Base-by-base conservation (phyloP, 2,797 vertebrate genomes). In the Hydrolagus colliei region DNA sequence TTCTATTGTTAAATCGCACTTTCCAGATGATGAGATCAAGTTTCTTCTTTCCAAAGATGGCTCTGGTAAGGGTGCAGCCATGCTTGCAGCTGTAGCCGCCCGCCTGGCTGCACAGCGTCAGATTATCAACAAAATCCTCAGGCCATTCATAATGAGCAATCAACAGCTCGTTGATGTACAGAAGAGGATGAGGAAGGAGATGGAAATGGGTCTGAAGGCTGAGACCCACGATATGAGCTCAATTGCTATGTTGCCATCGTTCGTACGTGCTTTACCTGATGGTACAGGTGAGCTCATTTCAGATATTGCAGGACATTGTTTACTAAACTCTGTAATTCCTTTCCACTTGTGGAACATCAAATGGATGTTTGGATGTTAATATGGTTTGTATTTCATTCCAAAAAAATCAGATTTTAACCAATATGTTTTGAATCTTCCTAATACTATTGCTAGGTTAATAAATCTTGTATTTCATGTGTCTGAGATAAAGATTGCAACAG, bases 11-110 rank as follows among this genome's bases (percentile, higher is more conserved):
- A 87, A 10, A 86, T 74, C 88, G 65, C 91, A 97, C 88, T 90
- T 91, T 75, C 95, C 96, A 0, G 63, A 91, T 1, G 96, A 95
- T 78, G 32, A 86, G 0, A 65, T 93, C 88, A 91, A 87, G 61
- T 91, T 96, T 87, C 35, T 93, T 7, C 89, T 93, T 22, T 92
- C 95, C 0, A 91, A 89, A 88, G 95, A 96, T 0, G 91, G 94
- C 86, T 93, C 93, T 0, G 94, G 94, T 85, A 90, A 86, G 88
- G 96, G 96, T 0, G 94, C 94, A 0, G 96, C 95, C 77, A 91
- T 96, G 88, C 94, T 96, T 86, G 93, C 94, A 0, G 96, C 96
- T 0, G 95, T 96, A 89, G 93, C 94, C 16, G 88, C 94, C 76
- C 91, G 93, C 16, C 85, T 91, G 86, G 87, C 59, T 0, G 85